A percentile compares a stretch with the other conserved stretches of the same genome.
phyloP scores from a whole-genome alignment of 64 coral and sea anemone species.

The Actinia equina region DNA sequence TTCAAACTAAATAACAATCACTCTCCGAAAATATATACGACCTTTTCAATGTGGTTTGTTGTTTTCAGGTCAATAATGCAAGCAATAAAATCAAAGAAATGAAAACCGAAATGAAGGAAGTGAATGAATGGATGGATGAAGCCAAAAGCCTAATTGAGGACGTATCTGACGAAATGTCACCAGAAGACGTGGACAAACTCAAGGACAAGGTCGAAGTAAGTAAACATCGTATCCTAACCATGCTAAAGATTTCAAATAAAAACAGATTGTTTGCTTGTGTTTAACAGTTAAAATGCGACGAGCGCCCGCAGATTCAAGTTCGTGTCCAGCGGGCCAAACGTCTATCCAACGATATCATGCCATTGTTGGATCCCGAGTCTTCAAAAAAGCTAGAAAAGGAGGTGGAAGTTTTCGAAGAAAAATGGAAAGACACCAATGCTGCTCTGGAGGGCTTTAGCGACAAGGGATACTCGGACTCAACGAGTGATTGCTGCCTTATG shows the following conservation, averaged over 20 bases:
- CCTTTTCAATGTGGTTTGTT: neutral
- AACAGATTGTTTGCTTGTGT: neutral
- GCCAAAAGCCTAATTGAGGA: constrained; percentile 5
- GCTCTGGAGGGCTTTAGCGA: constrained; percentile 52
- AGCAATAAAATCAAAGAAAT: constrained; percentile 58
- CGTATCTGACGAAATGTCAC: constrained; percentile 15
- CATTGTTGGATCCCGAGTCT: constrained; percentile 31
- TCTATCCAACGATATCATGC: constrained; percentile 30
- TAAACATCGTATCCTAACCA: neutral
- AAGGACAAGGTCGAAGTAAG: constrained; percentile 50
- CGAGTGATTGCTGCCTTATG: constrained; percentile 37
- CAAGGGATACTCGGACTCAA: constrained; percentile 42
- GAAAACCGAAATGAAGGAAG: constrained; percentile 33
- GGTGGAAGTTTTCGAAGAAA: constrained; percentile 35
- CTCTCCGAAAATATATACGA: too few relatives aligned
- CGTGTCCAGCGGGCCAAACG: constrained; percentile 41
- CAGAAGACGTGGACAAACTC: constrained; percentile 33
- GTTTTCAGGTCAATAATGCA: constrained; percentile 42
- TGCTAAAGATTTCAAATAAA: neutral
- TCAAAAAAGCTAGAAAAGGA: constrained; percentile 33
- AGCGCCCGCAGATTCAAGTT: constrained; percentile 12
- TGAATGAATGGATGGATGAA: constrained; percentile 53
- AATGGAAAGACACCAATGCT: constrained; percentile 26
- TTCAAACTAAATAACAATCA: neutral
- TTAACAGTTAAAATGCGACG: constrained; percentile 45